Base-by-base conservation (phyloP, 2,888 invertebrate genomes). In the Encarsia formosa region DNA sequence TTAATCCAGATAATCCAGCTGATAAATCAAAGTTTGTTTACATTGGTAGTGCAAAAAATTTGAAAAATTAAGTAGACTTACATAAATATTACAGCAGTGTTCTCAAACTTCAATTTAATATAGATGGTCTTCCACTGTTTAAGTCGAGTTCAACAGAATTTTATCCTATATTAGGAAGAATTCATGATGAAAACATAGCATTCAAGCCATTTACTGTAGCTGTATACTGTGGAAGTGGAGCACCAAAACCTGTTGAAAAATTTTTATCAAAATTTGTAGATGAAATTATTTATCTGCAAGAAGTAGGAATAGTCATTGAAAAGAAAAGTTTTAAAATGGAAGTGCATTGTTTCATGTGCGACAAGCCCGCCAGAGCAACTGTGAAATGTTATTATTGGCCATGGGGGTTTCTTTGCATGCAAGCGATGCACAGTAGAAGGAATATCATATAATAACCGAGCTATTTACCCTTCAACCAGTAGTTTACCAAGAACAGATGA, bases 171-270 rank as follows among this genome's bases (percentile, higher is more conserved):
- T 46, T 57, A n/a, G 52, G 55, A 16, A 57, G 52, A 31, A 35
- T 59, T 26, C 48, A 39, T 39, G 48, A 34, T 43, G 19, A 58
- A 9, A 26, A 38, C 5, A 53, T 54, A 38, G 11, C 52, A 4
- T 61, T 59, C 48, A 54, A 45, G 40, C 59, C 59, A 24, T 61
- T 61, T 47, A 32, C 16, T 3, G 16, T 35, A 8, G 34, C 5
- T 13, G 16, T 35, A 35, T 18, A 35, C 16, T 15, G 34, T 35
- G 34, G 34, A 15, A 35, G 9, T 13, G 34, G 34, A 4, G 8
- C n/a, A 8, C 34, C 34, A 15, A 35, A 32, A 32, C 15, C 32
- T 32, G 11, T 32, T 9, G 18, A 35, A 35, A 16, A 18, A 8
- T 35, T n/a, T 18, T 15, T 35, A n/a, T 15, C 16, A 8, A 19